Evolutionary conservation across 2,113 vertebrate species (phyloP).

Genomic region (Cheilinus undulatus): DNA sequence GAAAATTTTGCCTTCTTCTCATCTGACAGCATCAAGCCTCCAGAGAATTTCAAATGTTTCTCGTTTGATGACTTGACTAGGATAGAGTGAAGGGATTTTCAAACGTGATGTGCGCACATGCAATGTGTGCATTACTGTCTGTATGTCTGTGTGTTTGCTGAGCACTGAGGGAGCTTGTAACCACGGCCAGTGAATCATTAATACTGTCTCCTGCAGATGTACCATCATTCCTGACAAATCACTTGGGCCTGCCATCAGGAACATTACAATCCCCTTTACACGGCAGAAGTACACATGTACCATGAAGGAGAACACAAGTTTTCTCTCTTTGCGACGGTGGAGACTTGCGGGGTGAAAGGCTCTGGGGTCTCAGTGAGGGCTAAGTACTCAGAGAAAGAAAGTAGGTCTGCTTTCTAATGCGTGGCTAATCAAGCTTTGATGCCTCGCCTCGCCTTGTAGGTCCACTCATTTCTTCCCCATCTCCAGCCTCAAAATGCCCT

Average conservation of each 20-base stretch:
- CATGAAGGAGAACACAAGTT: constrained; percentile 74
- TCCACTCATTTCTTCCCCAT: constrained; percentile 18
- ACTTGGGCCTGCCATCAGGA: constrained; percentile 60
- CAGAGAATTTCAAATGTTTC: background rate
- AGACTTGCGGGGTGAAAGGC: constrained; percentile 32
- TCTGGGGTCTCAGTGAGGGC: constrained; percentile 61
- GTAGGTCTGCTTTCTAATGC: constrained; percentile 65
- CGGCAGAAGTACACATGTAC: constrained; percentile 70
- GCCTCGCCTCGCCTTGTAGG: constrained; percentile 52
- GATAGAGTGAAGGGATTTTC: background rate
- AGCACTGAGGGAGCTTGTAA: constrained; percentile 57
- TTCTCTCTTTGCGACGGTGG: constrained; percentile 49
- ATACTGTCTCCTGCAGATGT: constrained; percentile 68
- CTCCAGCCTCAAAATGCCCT: constrained; percentile 35
- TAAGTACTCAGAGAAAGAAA: constrained; percentile 63
- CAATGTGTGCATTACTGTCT: background rate
- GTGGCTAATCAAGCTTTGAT: constrained; percentile 77
- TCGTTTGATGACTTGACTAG: constrained; percentile 4
- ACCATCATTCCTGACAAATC: constrained; percentile 70
- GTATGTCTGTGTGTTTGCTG: constrained; percentile 33
- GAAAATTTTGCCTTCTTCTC: background rate
- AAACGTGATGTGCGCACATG: background rate
- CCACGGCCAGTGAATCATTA: constrained; percentile 74
- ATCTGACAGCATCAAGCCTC: background rate
- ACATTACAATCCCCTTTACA: constrained; percentile 52